Conservation (phyloP, 30 jellyfish, hydroid and myxozoan species). For the Sanderia malayensis region DNA sequence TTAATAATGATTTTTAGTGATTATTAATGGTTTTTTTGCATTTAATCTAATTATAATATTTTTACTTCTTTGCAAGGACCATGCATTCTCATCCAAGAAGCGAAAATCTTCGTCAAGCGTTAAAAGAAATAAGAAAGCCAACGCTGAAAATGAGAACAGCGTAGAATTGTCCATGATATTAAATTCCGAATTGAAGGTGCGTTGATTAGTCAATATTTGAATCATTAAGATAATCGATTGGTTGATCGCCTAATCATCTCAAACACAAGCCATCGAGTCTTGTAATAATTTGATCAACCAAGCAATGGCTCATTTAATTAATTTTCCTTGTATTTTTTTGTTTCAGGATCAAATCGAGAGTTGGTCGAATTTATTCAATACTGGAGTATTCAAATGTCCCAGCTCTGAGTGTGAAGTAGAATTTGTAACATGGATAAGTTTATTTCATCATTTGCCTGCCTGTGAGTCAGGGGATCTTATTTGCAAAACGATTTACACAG, state of each 20-base stretch:
- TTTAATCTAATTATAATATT: no score
- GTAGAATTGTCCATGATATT: neutral
- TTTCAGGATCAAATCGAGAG: constrained; percentile 5
- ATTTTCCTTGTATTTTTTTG: neutral
- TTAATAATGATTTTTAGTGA: no score
- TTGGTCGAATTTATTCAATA: constrained; percentile 20
- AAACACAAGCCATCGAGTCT: no score
- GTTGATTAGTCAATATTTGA: no score
- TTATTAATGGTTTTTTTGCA: no score
- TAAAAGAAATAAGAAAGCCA: neutral
- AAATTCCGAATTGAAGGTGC: neutral
- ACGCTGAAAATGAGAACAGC: neutral
- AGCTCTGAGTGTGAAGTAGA: constrained; percentile 6
- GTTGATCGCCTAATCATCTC: no score
- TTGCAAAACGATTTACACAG: neutral
- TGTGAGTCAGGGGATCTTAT: constrained; percentile 11
- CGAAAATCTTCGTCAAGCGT: no score
- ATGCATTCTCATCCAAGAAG: no score
- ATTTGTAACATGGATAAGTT: neutral
- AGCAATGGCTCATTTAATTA: no score
- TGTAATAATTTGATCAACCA: no score
- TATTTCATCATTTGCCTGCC: constrained; percentile 16
- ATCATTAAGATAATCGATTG: no score
- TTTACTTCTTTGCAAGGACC: no score
- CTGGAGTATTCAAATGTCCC: constrained; percentile 37